phyloP scores from a whole-genome alignment of 1,140 invertebrate genomes.

The Meloidogyne floridensis region DNA sequence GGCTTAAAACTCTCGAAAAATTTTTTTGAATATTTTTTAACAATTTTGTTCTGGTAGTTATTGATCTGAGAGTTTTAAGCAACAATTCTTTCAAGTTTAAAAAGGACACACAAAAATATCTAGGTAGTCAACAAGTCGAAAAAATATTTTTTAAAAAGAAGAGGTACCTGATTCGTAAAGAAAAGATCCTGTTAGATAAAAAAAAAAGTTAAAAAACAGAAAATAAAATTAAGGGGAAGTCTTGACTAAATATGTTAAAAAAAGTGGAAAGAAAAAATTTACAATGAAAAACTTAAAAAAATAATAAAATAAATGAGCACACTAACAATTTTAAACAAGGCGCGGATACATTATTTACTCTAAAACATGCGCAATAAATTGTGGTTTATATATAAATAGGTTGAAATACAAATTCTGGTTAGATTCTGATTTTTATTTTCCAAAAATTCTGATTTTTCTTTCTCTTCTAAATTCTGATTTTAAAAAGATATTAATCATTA shows the following conservation, averaged over 20 bases:
- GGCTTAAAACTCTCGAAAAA: too few species aligned
- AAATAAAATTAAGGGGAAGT: not conserved
- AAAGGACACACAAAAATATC: not conserved
- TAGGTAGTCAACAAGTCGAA: not conserved
- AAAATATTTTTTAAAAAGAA: not conserved
- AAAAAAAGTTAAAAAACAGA: not conserved
- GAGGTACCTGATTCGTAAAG: constrained; percentile 4
- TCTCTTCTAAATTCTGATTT: too few species aligned
- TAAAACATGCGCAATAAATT: not conserved
- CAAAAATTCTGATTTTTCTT: too few species aligned
- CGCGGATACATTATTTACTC: not conserved
- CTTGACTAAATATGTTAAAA: not conserved
- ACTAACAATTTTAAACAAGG: constrained; percentile 1
- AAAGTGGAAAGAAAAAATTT: not conserved
- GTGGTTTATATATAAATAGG: not conserved
- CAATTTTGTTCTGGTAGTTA: too few species aligned
- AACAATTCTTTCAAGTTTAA: not conserved
- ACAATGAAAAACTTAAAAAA: not conserved
- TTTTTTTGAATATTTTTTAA: too few species aligned
- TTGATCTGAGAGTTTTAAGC: not conserved
- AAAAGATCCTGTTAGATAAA: constrained; percentile 3
- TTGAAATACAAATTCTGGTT: not conserved
- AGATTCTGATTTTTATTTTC: too few species aligned
- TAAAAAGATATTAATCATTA: too few species aligned
- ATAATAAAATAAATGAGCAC: not conserved